Percentiles rank a stretch among this genome's conserved stretches.
Conservation (phyloP, 1,140 invertebrate species). For the Pseudomyrmex pallidus region DNA sequence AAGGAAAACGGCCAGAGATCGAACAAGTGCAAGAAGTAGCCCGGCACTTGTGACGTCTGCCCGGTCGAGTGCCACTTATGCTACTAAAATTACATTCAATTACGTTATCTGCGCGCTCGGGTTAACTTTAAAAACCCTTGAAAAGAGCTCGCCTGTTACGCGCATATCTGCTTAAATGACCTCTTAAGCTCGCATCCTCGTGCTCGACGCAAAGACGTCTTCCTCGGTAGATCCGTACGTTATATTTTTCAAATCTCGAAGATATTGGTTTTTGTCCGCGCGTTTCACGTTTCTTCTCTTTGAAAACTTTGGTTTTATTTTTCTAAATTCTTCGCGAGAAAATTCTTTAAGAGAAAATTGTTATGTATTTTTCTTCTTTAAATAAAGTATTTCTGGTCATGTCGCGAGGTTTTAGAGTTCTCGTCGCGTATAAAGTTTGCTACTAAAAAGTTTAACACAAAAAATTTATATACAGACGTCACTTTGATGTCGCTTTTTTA, state of each 20-base stretch:
- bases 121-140: slow-evolving; percentile 82
- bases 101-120: slow-evolving; percentile 81
- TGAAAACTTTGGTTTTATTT: not conserved
- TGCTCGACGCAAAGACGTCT: slow-evolving; percentile 60
- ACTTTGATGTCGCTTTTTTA: no score
- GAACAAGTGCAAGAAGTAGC: slow-evolving; percentile 79
- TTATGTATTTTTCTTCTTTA: no score
- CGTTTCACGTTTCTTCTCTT: not conserved
- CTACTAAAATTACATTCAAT: slow-evolving; percentile 86
- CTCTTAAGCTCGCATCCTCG: slow-evolving; percentile 74
- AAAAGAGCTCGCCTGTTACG: slow-evolving; percentile 77
- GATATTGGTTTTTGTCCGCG: slow-evolving; percentile 1
- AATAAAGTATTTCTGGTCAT: no score
- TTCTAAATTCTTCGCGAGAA: no score
- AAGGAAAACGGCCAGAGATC: slow-evolving; percentile 71
- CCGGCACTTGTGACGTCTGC: slow-evolving; percentile 84
- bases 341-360: no score
- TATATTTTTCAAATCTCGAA: not conserved
- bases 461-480: no score
- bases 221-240: slow-evolving; percentile 33
- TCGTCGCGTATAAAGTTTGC: not conserved
- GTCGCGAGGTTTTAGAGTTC: no score
- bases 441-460: not conserved
- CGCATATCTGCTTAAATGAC: slow-evolving; percentile 75
- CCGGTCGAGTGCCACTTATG: slow-evolving; percentile 84